Evolutionary conservation across 2,113 vertebrate species (phyloP).

Genomic region (Amblyornis subalaris): DNA sequence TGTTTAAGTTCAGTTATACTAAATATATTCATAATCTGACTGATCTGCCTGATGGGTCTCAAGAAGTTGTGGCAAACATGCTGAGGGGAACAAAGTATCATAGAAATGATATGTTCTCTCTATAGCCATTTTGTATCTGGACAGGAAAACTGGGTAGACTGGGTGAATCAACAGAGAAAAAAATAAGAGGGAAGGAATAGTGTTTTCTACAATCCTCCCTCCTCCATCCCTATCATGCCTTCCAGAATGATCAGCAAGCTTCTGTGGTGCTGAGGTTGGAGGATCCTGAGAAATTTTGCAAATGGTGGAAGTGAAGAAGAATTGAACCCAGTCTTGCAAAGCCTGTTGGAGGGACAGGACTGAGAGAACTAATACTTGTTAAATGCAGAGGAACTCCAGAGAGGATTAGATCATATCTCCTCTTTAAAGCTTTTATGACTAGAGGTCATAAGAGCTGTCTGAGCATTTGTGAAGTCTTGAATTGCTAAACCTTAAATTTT

Average conservation of each 20-base stretch:
- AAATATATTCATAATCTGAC: not conserved
- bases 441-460: not conserved
- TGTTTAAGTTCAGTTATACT: not conserved
- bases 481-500: not conserved
- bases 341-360: not conserved
- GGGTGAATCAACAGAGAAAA: not conserved
- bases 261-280: not conserved
- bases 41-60: not conserved
- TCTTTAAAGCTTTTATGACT: not conserved
- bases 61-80: not conserved
- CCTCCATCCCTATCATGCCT: not conserved
- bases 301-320: not conserved
- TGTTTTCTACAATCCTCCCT: not conserved
- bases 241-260: not conserved
- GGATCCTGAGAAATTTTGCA: not conserved
- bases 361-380: not conserved
- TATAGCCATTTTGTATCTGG: not conserved
- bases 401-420: not conserved
- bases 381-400: not conserved
- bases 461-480: not conserved
- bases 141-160: not conserved
- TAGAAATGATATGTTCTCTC: not conserved
- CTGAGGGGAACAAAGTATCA: not conserved
- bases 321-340: accelerated
- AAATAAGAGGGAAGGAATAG: not conserved